Conservation (phyloP, 2,888 invertebrate genomes). For the Pimpla rufipes region DNA sequence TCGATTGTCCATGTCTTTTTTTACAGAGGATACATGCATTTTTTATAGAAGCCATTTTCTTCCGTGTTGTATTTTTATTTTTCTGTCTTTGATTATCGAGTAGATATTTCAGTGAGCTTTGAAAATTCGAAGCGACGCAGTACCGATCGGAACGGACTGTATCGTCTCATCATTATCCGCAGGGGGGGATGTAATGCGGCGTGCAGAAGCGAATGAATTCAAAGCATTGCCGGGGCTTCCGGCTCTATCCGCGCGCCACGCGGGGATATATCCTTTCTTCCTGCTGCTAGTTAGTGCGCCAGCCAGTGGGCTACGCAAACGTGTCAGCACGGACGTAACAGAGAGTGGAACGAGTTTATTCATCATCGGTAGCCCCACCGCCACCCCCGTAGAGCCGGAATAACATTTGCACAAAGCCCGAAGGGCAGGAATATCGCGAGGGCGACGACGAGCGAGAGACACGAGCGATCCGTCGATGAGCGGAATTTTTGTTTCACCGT, state of each 20-base stretch:
- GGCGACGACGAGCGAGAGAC: neutral
- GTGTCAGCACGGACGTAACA: conserved; percentile 4
- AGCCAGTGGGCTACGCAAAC: neutral
- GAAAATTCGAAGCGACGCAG: neutral
- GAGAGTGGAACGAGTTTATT: conserved; percentile 53
- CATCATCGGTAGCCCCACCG: conserved; percentile 29
- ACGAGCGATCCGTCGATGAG: conserved; percentile 4
- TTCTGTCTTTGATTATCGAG: conserved; percentile 2
- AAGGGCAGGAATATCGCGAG: neutral
- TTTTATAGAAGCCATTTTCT: too few species aligned
- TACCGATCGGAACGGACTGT: neutral
- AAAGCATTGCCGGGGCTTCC: conserved; percentile 30
- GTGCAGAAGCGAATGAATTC: conserved; percentile 22
- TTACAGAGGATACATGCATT: too few species aligned
- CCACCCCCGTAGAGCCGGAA: conserved; percentile 41
- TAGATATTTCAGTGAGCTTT: neutral
- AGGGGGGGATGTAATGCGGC: neutral
- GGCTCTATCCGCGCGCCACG: neutral
- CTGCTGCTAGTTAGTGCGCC: conserved; percentile 23
- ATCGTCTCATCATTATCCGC: conserved; percentile 15
- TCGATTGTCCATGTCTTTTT: too few species aligned
- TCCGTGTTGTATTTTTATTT: neutral
- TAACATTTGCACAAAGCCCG: conserved; percentile 45
- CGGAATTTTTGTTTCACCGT: neutral
- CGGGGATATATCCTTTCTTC: conserved; percentile 7